Evolutionary conservation across 2,888 invertebrate species (phyloP), one percentile per base, ranked within the genome.

Genomic region (Papilio demoleus): DNA sequence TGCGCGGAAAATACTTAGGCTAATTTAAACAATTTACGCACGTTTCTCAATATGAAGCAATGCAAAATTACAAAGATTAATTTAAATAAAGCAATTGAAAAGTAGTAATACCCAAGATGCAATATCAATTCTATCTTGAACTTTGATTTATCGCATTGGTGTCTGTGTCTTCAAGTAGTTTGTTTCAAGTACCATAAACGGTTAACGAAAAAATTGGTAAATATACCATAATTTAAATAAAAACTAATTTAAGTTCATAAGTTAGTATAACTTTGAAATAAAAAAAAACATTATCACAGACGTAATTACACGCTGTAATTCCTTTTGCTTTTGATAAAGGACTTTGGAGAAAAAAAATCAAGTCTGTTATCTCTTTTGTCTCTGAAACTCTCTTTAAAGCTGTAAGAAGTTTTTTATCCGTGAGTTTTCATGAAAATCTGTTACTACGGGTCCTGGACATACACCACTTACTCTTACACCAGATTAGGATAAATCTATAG

Each of bases 391-490:
- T 80, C 0, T 77, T 71, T 9, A 86, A 68, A 0, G 79, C 74
- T 0, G 81, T 82, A 0, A 42, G 9, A 0, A 31, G 12, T 3
- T 77, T 73, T 67, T 56, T 68, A 3, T 24, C 22, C 0, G n/a
- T 6, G 42, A 62, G 3, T 38, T 69, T 69, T 0, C 68, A 67
- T 0, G 94, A 45, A 76, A 69, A 53, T 78, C 75, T 8, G 81
- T 79, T 68, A 67, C 74, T 0, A 79, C 76, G 8, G 81, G 81
- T 0, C 81, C 81, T 2, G 81, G 81, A 65, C 77, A 77, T 6
- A 81, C 62, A 19, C 67, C 34, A 47, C 80, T 81, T 0, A 81
- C 79, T 65, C 81, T 70, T 0, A 81, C 79, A 1, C 81, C 80
- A 47, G 77, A 68, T 9, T 69, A 65, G 0, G 79, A 74, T 6